Evolutionary conservation across 1,140 invertebrate species (phyloP).

Genomic region (Ostrea edulis): DNA sequence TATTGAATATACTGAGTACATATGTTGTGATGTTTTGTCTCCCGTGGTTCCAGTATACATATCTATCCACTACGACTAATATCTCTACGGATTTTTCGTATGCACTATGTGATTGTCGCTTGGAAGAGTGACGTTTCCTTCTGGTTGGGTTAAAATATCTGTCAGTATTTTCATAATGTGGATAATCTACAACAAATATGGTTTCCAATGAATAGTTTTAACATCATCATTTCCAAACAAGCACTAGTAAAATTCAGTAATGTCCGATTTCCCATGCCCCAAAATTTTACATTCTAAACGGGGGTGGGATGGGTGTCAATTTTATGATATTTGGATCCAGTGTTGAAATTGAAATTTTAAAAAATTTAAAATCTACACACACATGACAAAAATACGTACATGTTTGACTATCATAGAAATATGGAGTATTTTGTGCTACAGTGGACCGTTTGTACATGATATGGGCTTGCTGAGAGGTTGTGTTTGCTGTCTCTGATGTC

Average conservation of each 20-base stretch:
- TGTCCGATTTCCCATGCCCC: no score
- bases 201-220: not conserved
- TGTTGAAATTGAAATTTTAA: no score
- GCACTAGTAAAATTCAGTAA: no score
- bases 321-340: no score
- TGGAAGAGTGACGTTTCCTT: slow-evolving; percentile 54
- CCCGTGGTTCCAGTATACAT: slow-evolving; percentile 71
- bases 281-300: no score
- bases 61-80: slow-evolving; percentile 69
- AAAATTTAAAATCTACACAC: no score
- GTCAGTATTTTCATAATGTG: slow-evolving; percentile 31
- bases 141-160: slow-evolving; percentile 56
- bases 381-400: slow-evolving; percentile 32
- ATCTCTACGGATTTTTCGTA: slow-evolving; percentile 65
- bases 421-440: slow-evolving; percentile 45
- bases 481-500: slow-evolving; percentile 13
- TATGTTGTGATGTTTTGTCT: slow-evolving; percentile 72
- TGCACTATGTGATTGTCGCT: not conserved
- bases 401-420: slow-evolving; percentile 52
- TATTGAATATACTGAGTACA: slow-evolving; percentile 74
- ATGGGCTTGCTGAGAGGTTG: slow-evolving; percentile 48
- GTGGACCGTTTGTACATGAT: slow-evolving; percentile 62
- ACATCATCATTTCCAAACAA: no score
- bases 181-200: not conserved
- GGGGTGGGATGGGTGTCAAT: no score